Base-by-base conservation (phyloP, 1,140 invertebrate species). In the Drosophila melanica region DNA sequence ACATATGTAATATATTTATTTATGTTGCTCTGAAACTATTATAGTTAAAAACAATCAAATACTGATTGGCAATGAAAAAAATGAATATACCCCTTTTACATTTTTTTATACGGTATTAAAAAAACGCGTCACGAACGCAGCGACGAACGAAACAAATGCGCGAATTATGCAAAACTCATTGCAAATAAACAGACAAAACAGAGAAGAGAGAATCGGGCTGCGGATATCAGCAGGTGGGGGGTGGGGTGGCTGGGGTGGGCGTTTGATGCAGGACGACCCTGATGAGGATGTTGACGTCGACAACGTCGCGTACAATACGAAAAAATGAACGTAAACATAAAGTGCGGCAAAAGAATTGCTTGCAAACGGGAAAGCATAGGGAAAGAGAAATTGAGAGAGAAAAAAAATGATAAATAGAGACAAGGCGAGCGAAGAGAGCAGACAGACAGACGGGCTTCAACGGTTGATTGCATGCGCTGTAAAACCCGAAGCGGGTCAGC, bases 161-260 rank as follows among this genome's bases (percentile, higher is more conserved):
- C 79, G 79, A 87, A 87, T 87, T 87, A 87, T 87, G 84, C 84
- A 87, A 89, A 87, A 84, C 84, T 87, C 84, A 87, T 79, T 82
- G 84, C 75, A 86, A 86, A 86, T 87, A 87, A 87, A 87, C 84
- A 87, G 59, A 79, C 62, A 71, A 65, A 71, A 55, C 35, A 37
- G 18, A 23, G 35, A 68, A 62, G 64, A 59, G 55, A 18, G 16
- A 47, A 48, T 35, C 9, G 33, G 33, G 33, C 33, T 9, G 9
- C 0, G 33, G 7, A 35, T 35, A 35, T 35, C 33, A n/a, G 8
- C 33, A 35, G 47, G 23, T 10, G 47, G 23, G 6, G 41, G 47
- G 42, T 18, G 47, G 27, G n/a, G 23, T 30, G 33, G 20, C n/a
- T n/a, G 39, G 45, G 45, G 27, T 14, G 45, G 45, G 33, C 39